Conservation (phyloP, 2,888 invertebrate species). For the Trachelus tabidus region DNA sequence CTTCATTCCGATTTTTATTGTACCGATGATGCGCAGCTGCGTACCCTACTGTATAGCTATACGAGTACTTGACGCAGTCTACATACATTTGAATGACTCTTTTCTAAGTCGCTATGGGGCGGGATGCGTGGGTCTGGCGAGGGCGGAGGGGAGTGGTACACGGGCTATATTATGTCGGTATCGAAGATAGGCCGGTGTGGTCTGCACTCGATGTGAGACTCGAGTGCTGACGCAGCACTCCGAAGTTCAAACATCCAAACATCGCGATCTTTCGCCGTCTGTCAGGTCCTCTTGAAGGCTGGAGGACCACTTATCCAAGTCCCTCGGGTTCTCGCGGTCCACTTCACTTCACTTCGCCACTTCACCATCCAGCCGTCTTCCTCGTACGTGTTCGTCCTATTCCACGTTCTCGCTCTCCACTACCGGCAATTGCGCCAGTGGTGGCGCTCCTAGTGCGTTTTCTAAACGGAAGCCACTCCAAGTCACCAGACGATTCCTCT, state of each 20-base stretch:
- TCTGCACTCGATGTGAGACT: conserved; percentile 31
- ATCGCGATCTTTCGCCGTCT: conserved; percentile 63
- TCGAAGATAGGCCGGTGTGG: neutral
- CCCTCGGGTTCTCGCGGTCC: conserved; percentile 36
- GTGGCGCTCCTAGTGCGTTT: conserved; percentile 35
- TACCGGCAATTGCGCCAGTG: conserved; percentile 30
- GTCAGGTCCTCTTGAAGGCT: conserved; percentile 44
- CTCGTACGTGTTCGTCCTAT: conserved; percentile 15
- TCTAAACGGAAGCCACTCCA: conserved; percentile 41
- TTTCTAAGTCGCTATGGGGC: neutral
- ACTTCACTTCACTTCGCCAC: conserved; percentile 22
- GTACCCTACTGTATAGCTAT: neutral
- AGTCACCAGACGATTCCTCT: conserved; percentile 33
- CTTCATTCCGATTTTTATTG: neutral
- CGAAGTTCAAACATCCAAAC: conserved; percentile 65
- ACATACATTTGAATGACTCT: neutral
- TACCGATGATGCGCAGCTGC: neutral
- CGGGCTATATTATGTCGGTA: neutral
- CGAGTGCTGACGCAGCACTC: conserved; percentile 63
- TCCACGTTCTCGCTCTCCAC: conserved; percentile 12
- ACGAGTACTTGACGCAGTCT: neutral
- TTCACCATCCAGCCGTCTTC: conserved; percentile 22
- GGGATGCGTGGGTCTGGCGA: neutral
- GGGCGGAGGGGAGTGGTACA: neutral
- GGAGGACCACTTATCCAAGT: conserved; percentile 60